Percentiles rank a stretch among this genome's conserved stretches.
These are phyloP conservation scores for Corythornis cristatus DNA, from an alignment of 2,113 vertebrate genomes.

Conservation along the genomic window DNA sequence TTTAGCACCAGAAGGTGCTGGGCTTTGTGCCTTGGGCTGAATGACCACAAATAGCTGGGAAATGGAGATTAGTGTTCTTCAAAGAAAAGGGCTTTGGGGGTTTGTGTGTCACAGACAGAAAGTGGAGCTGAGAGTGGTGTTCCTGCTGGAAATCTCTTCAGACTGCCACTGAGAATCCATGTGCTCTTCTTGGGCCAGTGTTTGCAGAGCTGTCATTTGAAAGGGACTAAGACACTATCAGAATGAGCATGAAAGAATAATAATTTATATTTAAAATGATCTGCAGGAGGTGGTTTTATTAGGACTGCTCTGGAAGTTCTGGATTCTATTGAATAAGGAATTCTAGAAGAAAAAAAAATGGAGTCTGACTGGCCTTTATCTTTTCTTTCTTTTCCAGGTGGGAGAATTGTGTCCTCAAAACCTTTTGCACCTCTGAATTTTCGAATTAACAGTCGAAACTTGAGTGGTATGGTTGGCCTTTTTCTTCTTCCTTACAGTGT, in stretches of 20 bases:
- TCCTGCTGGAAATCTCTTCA: not conserved
- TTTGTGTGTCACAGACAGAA: not conserved
- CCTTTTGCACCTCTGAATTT: constrained; percentile 99
- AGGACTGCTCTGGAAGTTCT: not conserved
- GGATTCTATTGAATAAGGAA: not conserved
- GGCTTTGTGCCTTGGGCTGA: not conserved
- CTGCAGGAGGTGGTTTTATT: not conserved
- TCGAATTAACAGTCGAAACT: constrained; percentile 98
- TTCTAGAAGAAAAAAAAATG: not conserved
- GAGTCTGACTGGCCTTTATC: not conserved
- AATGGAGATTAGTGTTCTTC: not conserved
- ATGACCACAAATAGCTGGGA: not conserved
- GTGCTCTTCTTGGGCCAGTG: not conserved
- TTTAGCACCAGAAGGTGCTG: not conserved
- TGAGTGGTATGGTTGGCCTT: constrained; percentile 87
- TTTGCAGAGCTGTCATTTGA: not conserved
- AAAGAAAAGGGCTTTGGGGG: not conserved
- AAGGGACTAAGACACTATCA: not conserved
- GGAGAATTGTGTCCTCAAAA: constrained; percentile 99
- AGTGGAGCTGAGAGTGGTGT: not conserved
- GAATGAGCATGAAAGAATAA: not conserved
- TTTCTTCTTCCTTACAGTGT: not conserved
- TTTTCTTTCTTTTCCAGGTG: constrained; percentile 77
- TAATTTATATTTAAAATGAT: not conserved
- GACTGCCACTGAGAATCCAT: not conserved